phyloP scores from a whole-genome alignment of 2,888 invertebrate genomes.

The Caenorhabditis uteleia region DNA sequence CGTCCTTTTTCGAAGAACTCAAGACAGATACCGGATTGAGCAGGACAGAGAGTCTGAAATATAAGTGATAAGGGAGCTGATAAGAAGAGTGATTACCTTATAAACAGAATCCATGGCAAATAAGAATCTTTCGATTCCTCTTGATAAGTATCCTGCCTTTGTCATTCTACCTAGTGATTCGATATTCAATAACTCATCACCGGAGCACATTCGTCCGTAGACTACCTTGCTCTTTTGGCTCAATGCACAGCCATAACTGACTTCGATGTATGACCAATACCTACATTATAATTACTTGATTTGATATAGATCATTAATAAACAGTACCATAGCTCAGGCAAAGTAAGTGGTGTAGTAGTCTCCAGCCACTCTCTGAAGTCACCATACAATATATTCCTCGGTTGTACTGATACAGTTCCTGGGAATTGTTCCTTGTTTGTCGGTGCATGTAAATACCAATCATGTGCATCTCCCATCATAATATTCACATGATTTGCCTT shows the following conservation, averaged over 20 bases:
- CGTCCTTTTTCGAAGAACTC: slow-evolving; percentile 65
- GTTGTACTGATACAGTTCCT: slow-evolving; percentile 65
- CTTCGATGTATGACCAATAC: slow-evolving; percentile 47
- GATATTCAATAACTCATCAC: slow-evolving; percentile 63
- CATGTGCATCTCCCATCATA: slow-evolving; percentile 66
- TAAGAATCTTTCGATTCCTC: slow-evolving; percentile 62
- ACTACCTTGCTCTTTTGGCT: slow-evolving; percentile 55
- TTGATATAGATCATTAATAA: no score
- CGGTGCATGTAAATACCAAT: slow-evolving; percentile 49
- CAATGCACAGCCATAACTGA: slow-evolving; percentile 59
- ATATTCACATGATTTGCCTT: slow-evolving; percentile 51
- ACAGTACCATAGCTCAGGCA: slow-evolving; percentile 67
- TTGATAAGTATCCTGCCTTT: slow-evolving; percentile 61
- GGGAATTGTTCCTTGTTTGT: slow-evolving; percentile 44
- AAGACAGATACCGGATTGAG: slow-evolving; percentile 62
- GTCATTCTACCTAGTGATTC: slow-evolving; percentile 61
- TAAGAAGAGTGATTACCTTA: slow-evolving; percentile 17
- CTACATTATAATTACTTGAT: background rate
- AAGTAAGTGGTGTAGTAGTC: slow-evolving; percentile 60
- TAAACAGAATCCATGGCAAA: slow-evolving; percentile 62
- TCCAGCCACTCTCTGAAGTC: slow-evolving; percentile 65
- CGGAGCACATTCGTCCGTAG: slow-evolving; percentile 64
- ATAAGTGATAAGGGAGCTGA: background rate
- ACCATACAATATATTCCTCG: slow-evolving; percentile 56
- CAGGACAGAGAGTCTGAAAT: slow-evolving; percentile 47